These are phyloP conservation scores for Cotesia typhae DNA, from an alignment of 1,140 invertebrate genomes.

Conservation along the genomic window DNA sequence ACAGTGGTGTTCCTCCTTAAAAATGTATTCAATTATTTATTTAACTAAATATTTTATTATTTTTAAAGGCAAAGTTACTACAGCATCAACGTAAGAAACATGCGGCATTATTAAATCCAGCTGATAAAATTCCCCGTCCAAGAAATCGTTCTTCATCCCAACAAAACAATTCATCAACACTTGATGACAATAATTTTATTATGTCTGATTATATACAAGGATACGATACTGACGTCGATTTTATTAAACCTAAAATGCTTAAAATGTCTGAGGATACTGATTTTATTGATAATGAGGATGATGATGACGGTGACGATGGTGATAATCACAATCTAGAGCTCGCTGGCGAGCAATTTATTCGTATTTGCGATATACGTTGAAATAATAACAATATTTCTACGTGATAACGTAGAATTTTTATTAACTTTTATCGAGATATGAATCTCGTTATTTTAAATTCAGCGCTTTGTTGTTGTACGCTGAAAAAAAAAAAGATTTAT, in stretches of 20 bases:
- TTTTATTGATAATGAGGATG: slow-evolving; percentile 38
- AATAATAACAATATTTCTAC: slow-evolving; percentile 31
- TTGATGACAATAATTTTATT: slow-evolving; percentile 51
- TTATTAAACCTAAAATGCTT: slow-evolving; percentile 52
- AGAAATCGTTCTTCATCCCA: slow-evolving; percentile 52
- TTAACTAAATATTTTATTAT: neutral
- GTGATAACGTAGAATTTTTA: slow-evolving; percentile 16
- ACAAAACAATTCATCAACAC: slow-evolving; percentile 51
- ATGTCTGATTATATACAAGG: slow-evolving; percentile 51
- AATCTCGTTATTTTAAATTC: slow-evolving; percentile 62
- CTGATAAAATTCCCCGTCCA: slow-evolving; percentile 59
- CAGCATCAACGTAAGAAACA: slow-evolving; percentile 85
- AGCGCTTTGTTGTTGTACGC: slow-evolving; percentile 35
- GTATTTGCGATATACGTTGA: slow-evolving; percentile 63
- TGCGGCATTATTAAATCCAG: slow-evolving; percentile 62
- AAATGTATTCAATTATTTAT: neutral
- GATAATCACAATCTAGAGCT: slow-evolving; percentile 46
- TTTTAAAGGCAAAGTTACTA: slow-evolving; percentile 73
- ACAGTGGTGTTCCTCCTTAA: too few relatives aligned
- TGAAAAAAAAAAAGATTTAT: too few relatives aligned
- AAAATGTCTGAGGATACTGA: slow-evolving; percentile 52
- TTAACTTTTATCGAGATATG: slow-evolving; percentile 57
- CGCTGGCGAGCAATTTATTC: slow-evolving; percentile 56
- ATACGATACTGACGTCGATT: slow-evolving; percentile 44
- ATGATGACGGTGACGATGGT: too few relatives aligned